Base-by-base conservation (phyloP, 2,797 vertebrate genomes). In the Macrochelys suwanniensis region DNA sequence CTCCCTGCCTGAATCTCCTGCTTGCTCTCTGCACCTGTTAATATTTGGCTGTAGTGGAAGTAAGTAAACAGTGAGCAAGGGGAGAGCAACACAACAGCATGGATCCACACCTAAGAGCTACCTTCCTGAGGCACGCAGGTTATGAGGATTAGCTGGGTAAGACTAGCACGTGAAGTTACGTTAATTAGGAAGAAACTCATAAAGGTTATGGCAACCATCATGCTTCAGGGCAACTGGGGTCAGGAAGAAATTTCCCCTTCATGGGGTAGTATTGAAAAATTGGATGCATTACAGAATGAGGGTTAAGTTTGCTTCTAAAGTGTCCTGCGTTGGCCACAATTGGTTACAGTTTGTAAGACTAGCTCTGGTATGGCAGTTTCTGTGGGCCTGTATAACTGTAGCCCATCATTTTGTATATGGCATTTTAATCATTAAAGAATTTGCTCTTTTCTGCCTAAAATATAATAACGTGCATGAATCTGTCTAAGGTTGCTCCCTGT, bases 21-120 rank as follows among this genome's bases (percentile, higher is more conserved):
- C 93, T 96, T 83, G 37, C 89, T 83, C 91, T 51, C 47, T 1
- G 50, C 84, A 56, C 82, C 89, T 85, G 91, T 80, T 81, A 2
- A 15, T 80, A 76, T 71, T 7, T 42, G 86, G 90, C 16, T 0
- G 1, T 0, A 3, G 45, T 0, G 1, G 7, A 37, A 0, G 0
- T 78, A 12, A 82, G 88, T 31, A 17, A 89, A 74, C 0, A 1
- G 49, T 87, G 82, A 86, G 51, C 21, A 65, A 85, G 11, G 12
- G 80, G 4, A 76, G n/a, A 86, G 76, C 74, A 42, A 26, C n/a
- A 85, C 88, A 94, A 65, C 77, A 0, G 85, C 91, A 37, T 0
- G 82, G 88, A 78, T 7, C 82, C 94, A 91, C 92, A 90, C 89
- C 85, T 80, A 45, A 3, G 11, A 21, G 26, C n/a, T 33, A 21